These are phyloP conservation scores for Orchesella cincta DNA, from an alignment of 1,140 invertebrate genomes.

Conservation along the genomic window DNA sequence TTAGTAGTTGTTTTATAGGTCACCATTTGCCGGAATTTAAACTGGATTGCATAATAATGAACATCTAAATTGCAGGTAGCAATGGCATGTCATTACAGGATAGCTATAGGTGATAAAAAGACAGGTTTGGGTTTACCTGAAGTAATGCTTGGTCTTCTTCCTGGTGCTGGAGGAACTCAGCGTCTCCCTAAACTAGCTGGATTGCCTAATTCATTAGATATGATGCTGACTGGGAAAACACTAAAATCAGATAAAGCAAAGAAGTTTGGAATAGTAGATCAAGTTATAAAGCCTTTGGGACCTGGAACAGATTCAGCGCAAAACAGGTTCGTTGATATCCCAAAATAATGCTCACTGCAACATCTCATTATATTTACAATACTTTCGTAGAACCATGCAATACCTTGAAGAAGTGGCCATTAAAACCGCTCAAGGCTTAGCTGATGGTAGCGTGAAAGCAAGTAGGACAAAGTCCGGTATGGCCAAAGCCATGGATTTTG, in stretches of 20 bases:
- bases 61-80: slow-evolving; percentile 96
- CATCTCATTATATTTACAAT: too few relatives aligned
- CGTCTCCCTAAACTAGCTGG: slow-evolving; percentile 79
- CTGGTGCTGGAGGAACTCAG: slow-evolving; percentile 94
- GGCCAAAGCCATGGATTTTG: slow-evolving; percentile 68
- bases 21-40: too few relatives aligned
- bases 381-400: slow-evolving; percentile 77
- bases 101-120: slow-evolving; percentile 90
- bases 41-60: too few relatives aligned
- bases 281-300: slow-evolving; percentile 84
- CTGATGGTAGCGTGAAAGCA: slow-evolving; percentile 72
- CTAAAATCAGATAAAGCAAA: slow-evolving; percentile 90
- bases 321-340: slow-evolving; percentile 57
- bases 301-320: slow-evolving; percentile 70
- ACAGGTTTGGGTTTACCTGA: slow-evolving; percentile 88
- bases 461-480: slow-evolving; percentile 71
- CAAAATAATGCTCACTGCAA: too few relatives aligned
- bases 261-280: slow-evolving; percentile 90
- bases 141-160: slow-evolving; percentile 92
- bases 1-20: too few relatives aligned
- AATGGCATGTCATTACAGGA: slow-evolving; percentile 89
- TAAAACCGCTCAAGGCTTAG: slow-evolving; percentile 78
- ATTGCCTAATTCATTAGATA: slow-evolving; percentile 85
- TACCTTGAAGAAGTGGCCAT: slow-evolving; percentile 92
- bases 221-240: slow-evolving; percentile 89